These are phyloP conservation scores for Hirundo rustica DNA, from an alignment of 2,797 vertebrate genomes.

Conservation along the genomic window DNA sequence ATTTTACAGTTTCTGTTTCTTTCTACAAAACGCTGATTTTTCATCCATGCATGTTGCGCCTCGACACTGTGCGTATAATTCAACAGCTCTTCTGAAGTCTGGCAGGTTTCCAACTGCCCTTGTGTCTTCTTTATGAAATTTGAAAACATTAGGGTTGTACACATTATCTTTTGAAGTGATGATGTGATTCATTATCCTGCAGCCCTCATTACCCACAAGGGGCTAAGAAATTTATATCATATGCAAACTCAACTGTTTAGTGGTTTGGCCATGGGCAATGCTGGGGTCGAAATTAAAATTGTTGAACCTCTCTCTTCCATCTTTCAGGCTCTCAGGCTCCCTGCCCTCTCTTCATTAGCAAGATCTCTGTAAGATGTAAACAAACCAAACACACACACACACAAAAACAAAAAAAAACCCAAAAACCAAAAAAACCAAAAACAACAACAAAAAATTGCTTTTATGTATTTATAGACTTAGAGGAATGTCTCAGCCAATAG, in stretches of 20 bases:
- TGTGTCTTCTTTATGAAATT: conserved; percentile 79
- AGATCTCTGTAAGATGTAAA: background rate
- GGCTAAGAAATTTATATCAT: conserved; percentile 25
- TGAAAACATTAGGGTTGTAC: conserved; percentile 75
- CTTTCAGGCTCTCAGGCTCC: background rate
- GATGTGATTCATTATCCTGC: conserved; percentile 78
- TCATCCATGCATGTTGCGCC: background rate
- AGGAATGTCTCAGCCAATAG: background rate
- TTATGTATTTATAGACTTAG: background rate
- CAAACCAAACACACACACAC: background rate
- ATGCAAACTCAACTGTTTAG: conserved; percentile 9
- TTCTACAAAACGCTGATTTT: conserved; percentile 40
- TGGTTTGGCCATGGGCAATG: background rate
- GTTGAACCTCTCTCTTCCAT: background rate
- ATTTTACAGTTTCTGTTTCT: conserved; percentile 71
- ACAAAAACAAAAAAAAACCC: too few species aligned
- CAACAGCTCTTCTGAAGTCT: conserved; percentile 52
- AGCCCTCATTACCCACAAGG: conserved; percentile 66
- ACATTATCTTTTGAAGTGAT: conserved; percentile 74
- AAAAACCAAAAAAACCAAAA: too few species aligned
- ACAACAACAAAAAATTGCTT: background rate
- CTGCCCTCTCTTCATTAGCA: background rate
- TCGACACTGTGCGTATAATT: conserved; percentile 45
- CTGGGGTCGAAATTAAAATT: background rate
- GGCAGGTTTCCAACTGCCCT: conserved; percentile 61